phyloP scores from a whole-genome alignment of 2,888 invertebrate species.

The Limnephilus rhombicus region DNA sequence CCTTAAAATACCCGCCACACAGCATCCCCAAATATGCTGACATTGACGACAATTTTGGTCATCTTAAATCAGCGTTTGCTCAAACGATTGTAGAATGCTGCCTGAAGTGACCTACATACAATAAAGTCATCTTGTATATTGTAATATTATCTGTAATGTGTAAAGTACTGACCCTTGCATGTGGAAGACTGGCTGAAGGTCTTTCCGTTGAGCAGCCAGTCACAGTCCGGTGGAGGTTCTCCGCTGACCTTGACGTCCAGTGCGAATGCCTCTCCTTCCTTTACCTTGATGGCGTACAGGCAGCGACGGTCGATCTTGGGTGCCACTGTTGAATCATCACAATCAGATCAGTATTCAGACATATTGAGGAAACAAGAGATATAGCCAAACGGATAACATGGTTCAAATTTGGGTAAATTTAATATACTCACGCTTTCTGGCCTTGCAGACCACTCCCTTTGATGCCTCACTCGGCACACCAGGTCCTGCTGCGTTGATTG shows the following conservation, averaged over 20 bases:
- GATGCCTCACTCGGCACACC: slow-evolving; percentile 93
- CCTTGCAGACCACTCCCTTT: slow-evolving; percentile 90
- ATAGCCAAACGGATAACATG: not conserved
- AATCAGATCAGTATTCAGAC: not conserved
- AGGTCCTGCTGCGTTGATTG: slow-evolving; percentile 95
- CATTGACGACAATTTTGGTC: no score
- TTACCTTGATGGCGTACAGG: slow-evolving; percentile 90
- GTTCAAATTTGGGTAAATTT: not conserved
- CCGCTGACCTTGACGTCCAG: slow-evolving; percentile 94
- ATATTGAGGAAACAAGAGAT: not conserved
- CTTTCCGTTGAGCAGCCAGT: slow-evolving; percentile 92
- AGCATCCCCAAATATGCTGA: no score
- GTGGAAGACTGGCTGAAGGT: slow-evolving; percentile 81
- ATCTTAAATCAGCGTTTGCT: no score
- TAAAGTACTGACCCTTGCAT: slow-evolving; percentile 72
- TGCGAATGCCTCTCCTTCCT: slow-evolving; percentile 93
- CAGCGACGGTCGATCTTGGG: slow-evolving; percentile 97
- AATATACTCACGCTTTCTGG: slow-evolving; percentile 84
- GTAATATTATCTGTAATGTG: not conserved
- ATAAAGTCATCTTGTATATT: not conserved
- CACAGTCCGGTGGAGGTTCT: slow-evolving; percentile 93
- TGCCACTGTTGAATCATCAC: slow-evolving; percentile 81
- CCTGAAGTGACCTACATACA: not conserved
- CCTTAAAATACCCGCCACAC: no score
- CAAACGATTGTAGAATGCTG: not conserved